Evolutionary conservation across 64 coral and sea anemone species (phyloP), one percentile per base, ranked within the genome.

Genomic region (Stylophora pistillata): DNA sequence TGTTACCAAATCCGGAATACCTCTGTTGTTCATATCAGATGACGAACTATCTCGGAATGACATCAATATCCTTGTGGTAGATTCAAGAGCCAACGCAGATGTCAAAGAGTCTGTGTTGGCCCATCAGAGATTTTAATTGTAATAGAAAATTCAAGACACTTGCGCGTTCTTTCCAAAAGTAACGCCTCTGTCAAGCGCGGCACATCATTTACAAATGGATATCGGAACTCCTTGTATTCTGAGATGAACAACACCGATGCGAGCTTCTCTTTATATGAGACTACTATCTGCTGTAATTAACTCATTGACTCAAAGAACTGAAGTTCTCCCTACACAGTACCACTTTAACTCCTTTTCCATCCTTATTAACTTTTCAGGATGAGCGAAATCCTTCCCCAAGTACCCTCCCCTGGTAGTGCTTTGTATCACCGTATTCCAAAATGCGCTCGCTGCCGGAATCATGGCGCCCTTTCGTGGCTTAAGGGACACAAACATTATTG

Each of bases 401-500:
- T 91, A 70, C 91, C 91, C 63, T 85, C 87, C 29, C 94, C 94
- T 0, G 94, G 94, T 34, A 87, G 89, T 73, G 94, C 96, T 13
- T 58, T 95, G 73, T 95, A 98, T 37, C 93, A 98, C 62, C 93
- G 96, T 20, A 95, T 95, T 87, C 97, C 97, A 12, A 99, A 99
- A 62, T 99, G 97, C 41, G 93, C 93, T 10, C 97, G 97, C 16
- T 99, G 97, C 63, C 93, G 97, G 10, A 99, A 92, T n/a, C 97
- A 99, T 32, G 93, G 93, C 13, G 85, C 93, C 13, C 54, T 99
- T 3, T 99, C 97, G 0, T 95, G 93, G 93, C 53, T 99, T 0
- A 99, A 95, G 41, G 97, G 97, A 63, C 97, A 99, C 73, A 99
- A 99, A 81, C 97, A 99, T 29, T 90, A 95, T 32, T 99, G 97